Evolutionary conservation across 2,113 vertebrate species (phyloP).

Genomic region (Aphelocoma coerulescens): DNA sequence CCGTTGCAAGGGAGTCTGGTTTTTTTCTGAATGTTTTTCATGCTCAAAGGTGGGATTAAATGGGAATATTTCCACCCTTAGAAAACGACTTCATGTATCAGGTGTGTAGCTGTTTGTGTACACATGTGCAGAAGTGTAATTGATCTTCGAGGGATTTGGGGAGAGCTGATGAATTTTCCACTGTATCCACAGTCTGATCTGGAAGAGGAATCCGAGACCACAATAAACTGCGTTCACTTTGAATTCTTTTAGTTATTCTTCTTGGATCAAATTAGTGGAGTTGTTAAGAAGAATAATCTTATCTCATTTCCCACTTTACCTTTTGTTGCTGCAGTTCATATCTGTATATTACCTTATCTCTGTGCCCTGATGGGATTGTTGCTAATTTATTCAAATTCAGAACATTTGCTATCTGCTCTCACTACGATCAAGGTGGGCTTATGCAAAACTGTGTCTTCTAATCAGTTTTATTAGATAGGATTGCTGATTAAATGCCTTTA

Average conservation of each 20-base stretch:
- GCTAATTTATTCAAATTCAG: not conserved
- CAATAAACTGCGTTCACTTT: not conserved
- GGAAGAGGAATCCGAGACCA: not conserved
- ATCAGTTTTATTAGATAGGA: constrained; percentile 14
- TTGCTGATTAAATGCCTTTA: not conserved
- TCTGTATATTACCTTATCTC: not conserved
- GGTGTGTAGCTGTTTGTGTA: not conserved
- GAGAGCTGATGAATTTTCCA: not conserved
- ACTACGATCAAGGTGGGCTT: not conserved
- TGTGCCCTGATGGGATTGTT: not conserved
- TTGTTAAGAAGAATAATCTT: not conserved
- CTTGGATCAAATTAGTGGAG: not conserved
- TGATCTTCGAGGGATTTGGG: not conserved
- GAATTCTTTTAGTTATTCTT: not conserved
- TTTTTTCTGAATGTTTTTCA: not conserved
- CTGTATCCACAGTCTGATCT: not conserved
- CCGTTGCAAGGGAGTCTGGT: not conserved
- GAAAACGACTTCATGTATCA: rapidly evolving
- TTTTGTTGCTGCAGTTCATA: not conserved
- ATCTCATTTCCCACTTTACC: not conserved
- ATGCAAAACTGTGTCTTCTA: not conserved
- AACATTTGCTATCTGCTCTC: not conserved
- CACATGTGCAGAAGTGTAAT: not conserved
- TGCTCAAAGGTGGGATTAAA: not conserved
- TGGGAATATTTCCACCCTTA: not conserved